Percentiles rank a stretch among this genome's conserved stretches.
phyloP scores from a whole-genome alignment of 1,140 invertebrate genomes.

The Procambarus virginalis region DNA sequence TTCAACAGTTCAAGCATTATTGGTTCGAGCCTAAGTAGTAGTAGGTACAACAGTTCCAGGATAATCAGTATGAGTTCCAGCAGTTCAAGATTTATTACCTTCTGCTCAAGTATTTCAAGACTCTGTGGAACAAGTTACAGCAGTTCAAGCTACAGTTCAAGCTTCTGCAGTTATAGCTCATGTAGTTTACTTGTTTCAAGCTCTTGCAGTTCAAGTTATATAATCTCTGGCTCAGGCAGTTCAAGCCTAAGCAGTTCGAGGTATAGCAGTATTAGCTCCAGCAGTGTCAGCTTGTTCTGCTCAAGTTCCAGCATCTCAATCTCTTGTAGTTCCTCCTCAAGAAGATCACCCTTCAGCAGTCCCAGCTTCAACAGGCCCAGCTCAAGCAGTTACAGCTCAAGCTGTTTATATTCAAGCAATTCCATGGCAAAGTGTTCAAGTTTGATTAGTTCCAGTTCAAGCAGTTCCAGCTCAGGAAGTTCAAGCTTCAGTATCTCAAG shows the following conservation, averaged over 20 bases:
- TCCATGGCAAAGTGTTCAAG: background rate
- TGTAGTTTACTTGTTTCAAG: background rate
- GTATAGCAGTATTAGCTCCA: background rate
- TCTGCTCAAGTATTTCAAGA: background rate
- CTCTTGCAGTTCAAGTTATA: background rate
- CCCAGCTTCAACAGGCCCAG: background rate
- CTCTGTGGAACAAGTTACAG: background rate
- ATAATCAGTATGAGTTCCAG: background rate
- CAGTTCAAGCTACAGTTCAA: background rate
- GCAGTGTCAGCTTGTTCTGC: background rate
- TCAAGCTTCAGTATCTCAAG: background rate
- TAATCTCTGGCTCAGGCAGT: background rate
- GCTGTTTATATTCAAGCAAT: background rate
- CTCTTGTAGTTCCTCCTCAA: background rate
- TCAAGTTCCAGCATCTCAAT: background rate
- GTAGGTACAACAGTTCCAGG: background rate
- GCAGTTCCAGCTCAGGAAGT: background rate
- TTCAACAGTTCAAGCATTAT: background rate
- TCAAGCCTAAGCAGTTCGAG: background rate
- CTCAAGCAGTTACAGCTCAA: background rate
- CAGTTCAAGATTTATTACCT: background rate
- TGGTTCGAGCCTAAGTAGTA: background rate
- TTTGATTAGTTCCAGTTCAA: background rate
- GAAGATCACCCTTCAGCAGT: background rate
- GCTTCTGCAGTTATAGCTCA: background rate